phyloP scores from a whole-genome alignment of 2,888 invertebrate species.

The Dryadula phaetusa region DNA sequence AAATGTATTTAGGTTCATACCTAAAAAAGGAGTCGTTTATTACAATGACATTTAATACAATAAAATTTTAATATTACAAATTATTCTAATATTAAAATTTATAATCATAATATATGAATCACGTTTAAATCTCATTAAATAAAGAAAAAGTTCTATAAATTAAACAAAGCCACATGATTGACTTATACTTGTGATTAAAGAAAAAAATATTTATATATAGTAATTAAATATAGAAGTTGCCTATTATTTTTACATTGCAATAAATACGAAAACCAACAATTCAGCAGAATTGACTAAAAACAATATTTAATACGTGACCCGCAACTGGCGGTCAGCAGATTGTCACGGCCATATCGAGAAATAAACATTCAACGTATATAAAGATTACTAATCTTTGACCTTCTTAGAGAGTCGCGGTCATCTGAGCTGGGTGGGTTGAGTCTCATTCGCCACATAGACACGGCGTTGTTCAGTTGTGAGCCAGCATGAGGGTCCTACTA shows the following conservation, averaged over 20 bases:
- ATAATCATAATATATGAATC: neutral
- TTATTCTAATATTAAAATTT: neutral
- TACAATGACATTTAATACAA: no score
- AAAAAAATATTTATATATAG: no score
- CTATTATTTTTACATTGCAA: neutral
- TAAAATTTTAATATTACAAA: neutral
- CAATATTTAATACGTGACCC: slow-evolving; percentile 33
- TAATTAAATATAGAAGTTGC: neutral
- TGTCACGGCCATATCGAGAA: slow-evolving; percentile 41
- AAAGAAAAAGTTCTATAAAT: no score
- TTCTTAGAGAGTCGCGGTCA: slow-evolving; percentile 44
- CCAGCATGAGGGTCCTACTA: slow-evolving; percentile 63
- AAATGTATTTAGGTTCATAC: neutral
- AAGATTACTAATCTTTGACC: slow-evolving; percentile 52
- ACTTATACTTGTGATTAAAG: no score
- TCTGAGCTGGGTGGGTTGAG: slow-evolving; percentile 43
- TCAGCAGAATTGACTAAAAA: neutral
- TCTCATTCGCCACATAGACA: slow-evolving; percentile 70
- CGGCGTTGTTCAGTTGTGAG: slow-evolving; percentile 65
- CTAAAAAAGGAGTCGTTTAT: neutral
- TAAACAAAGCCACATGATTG: no score
- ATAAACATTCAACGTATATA: slow-evolving; percentile 42
- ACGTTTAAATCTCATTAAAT: neutral
- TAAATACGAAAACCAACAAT: neutral
- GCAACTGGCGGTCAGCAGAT: slow-evolving; percentile 39